Conservation (phyloP, 2,888 invertebrate species). For the Clitarchus hookeri region DNA sequence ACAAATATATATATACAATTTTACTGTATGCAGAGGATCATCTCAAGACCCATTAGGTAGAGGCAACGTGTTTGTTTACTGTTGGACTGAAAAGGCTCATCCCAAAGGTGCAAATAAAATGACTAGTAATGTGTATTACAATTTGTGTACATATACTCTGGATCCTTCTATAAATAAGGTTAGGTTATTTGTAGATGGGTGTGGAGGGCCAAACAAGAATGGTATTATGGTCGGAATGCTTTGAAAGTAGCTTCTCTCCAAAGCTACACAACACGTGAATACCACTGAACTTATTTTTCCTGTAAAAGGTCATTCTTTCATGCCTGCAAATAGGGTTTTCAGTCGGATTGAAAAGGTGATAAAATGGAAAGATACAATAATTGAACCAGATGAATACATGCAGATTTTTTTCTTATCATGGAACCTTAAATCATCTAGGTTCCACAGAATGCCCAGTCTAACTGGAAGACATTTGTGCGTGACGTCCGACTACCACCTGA, state of each 20-base stretch:
- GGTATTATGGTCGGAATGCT: conserved; percentile 24
- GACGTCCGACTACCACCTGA: conserved; percentile 12
- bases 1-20: conserved; percentile 29
- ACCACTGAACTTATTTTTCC: conserved; percentile 27
- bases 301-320: conserved; percentile 28
- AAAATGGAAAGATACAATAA: too few relatives aligned
- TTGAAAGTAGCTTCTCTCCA: conserved; percentile 22
- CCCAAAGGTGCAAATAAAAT: conserved; percentile 31
- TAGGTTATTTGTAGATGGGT: conserved; percentile 25
- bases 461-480: not conserved
- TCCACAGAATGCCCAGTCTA: conserved; percentile 18
- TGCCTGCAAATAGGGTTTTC: too few relatives aligned
- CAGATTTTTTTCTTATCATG: not conserved
- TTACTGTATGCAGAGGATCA: conserved; percentile 16
- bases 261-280: not conserved
- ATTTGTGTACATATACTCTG: not conserved
- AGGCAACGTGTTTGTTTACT: conserved; percentile 12
- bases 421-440: not conserved
- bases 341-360: too few relatives aligned
- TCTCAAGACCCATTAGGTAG: conserved; percentile 17
- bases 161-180: not conserved
- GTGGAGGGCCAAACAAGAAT: conserved; percentile 28
- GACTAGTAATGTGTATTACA: conserved; percentile 26
- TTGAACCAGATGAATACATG: too few relatives aligned
- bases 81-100: conserved; percentile 27